phyloP scores from a whole-genome alignment of 2,888 invertebrate species.

The Plagodis pulveraria region DNA sequence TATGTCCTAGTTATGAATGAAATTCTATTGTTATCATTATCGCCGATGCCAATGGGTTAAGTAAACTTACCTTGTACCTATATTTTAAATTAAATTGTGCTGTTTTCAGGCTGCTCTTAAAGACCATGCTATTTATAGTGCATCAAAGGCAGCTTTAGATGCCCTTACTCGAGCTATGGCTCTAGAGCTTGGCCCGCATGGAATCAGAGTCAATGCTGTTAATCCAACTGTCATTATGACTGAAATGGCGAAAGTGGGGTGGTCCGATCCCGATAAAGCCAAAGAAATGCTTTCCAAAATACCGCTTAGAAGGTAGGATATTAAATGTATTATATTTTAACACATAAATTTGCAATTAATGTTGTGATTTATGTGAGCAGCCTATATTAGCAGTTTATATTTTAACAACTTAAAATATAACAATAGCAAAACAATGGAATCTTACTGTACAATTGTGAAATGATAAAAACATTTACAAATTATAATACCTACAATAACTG shows the following conservation, averaged over 20 bases:
- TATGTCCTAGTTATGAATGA: no score
- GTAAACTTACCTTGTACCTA: no score
- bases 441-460: no score
- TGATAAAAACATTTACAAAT: no score
- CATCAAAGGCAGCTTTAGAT: constrained; percentile 96
- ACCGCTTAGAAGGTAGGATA: constrained; percentile 90
- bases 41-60: no score
- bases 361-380: neutral
- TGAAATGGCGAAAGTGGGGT: constrained; percentile 93
- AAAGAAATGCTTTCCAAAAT: constrained; percentile 91
- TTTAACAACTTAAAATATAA: no score
- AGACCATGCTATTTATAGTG: constrained; percentile 93
- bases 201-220: constrained; percentile 95
- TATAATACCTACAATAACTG: no score
- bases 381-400: no score
- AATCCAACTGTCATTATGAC: constrained; percentile 98
- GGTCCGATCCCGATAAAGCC: constrained; percentile 93
- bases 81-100: neutral
- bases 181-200: constrained; percentile 92
- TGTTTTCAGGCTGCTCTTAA: constrained; percentile 86
- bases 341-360: neutral
- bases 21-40: no score
- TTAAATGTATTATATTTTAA: constrained; percentile 18
- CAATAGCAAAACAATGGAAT: no score
- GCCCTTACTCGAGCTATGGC: constrained; percentile 93